Conservation (phyloP, 2,888 invertebrate species). For the Agrotis puta region DNA sequence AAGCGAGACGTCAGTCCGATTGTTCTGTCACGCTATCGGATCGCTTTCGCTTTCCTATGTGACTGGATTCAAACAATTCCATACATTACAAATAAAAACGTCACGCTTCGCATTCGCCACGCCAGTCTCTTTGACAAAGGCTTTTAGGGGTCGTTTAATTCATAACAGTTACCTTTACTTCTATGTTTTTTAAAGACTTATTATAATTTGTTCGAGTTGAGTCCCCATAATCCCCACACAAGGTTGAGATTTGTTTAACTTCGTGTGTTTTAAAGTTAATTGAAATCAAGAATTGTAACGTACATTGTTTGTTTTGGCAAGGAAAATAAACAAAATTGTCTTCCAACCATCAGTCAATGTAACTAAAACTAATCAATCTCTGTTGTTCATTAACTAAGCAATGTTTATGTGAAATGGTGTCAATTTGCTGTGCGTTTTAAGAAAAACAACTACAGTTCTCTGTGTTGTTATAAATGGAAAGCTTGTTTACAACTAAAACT, state of each 20-base stretch:
- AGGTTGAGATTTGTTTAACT: no score
- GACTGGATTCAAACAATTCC: no score
- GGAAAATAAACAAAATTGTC: slow-evolving; percentile 33
- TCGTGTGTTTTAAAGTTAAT: no score
- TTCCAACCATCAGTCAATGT: slow-evolving; percentile 21
- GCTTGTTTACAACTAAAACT: not conserved
- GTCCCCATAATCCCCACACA: not conserved
- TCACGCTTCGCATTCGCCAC: no score
- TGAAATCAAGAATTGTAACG: no score
- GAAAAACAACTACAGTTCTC: not conserved
- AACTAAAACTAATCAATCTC: slow-evolving; percentile 23
- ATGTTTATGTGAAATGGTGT: not conserved
- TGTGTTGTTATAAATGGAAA: not conserved
- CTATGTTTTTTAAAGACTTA: not conserved
- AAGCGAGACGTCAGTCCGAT: no score
- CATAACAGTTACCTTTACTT: not conserved
- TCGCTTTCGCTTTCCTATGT: no score
- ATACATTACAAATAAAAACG: no score
- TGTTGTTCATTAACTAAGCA: not conserved
- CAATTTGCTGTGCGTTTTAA: not conserved
- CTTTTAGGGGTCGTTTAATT: not conserved
- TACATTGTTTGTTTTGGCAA: slow-evolving; percentile 16
- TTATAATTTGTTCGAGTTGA: not conserved
- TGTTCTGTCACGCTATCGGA: no score
- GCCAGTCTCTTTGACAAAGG: no score